These are phyloP conservation scores for Okapia johnstoni DNA, from an alignment of 2,113 vertebrate genomes.

Conservation along the genomic window DNA sequence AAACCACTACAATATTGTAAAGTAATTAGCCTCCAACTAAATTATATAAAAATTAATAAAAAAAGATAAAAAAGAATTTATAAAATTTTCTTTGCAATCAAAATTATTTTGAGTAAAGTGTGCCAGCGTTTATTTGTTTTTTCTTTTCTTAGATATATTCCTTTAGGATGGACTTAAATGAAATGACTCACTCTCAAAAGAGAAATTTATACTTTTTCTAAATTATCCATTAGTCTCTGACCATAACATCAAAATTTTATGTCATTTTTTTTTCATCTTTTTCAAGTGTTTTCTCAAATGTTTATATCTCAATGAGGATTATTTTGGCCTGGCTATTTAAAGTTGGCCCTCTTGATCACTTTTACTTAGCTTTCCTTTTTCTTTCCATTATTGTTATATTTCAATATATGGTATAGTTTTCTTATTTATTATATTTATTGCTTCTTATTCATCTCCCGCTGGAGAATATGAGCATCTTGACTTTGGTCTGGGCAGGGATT, in stretches of 20 bases:
- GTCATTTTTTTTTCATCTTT: not conserved
- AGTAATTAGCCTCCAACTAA: no score
- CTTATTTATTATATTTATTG: not conserved
- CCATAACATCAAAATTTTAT: not conserved
- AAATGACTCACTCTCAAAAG: not conserved
- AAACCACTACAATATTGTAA: no score
- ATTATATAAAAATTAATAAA: no score
- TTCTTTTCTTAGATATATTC: not conserved
- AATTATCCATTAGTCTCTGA: not conserved
- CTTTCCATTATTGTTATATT: not conserved
- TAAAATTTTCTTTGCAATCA: not conserved
- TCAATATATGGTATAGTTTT: not conserved
- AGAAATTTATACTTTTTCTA: not conserved
- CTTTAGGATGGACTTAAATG: not conserved
- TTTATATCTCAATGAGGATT: not conserved
- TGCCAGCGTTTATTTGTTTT: not conserved
- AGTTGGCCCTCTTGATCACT: not conserved
- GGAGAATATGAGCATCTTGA: not conserved
- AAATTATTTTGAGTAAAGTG: not conserved
- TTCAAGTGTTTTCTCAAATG: not conserved
- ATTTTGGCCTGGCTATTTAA: not conserved
- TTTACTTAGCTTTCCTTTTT: not conserved
- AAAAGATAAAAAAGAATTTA: not conserved
- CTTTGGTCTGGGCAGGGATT: not conserved
- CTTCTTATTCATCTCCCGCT: not conserved